Percentiles rank a stretch among this genome's conserved stretches.
These are phyloP conservation scores for Calosoma granatense DNA, from an alignment of 1,140 invertebrate species.

Conservation along the genomic window DNA sequence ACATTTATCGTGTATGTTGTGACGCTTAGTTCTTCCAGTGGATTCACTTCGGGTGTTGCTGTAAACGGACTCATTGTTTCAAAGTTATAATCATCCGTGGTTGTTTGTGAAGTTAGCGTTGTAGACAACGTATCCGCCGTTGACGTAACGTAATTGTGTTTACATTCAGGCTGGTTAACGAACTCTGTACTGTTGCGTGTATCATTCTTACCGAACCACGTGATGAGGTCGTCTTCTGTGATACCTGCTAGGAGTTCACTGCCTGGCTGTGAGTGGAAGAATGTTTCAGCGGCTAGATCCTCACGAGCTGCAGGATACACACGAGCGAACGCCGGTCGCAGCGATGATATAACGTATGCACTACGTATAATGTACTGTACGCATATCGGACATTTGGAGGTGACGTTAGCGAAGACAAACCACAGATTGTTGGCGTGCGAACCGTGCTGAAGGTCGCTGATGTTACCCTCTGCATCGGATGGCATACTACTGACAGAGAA, in stretches of 20 bases:
- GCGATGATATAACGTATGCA: slow-evolving; percentile 43
- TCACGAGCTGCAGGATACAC: slow-evolving; percentile 46
- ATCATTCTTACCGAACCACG: slow-evolving; percentile 49
- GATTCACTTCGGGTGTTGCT: slow-evolving; percentile 7
- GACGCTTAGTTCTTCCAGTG: slow-evolving; percentile 21
- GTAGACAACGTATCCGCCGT: slow-evolving; percentile 20
- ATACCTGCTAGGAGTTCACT: slow-evolving; percentile 45
- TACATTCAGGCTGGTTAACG: slow-evolving; percentile 11
- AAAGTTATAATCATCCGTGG: slow-evolving; percentile 13
- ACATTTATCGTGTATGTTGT: slow-evolving; percentile 26
- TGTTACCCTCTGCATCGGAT: slow-evolving; percentile 35
- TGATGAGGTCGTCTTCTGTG: slow-evolving; percentile 50
- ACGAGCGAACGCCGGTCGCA: slow-evolving; percentile 48
- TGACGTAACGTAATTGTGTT: slow-evolving; percentile 36
- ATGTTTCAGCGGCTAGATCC: slow-evolving; percentile 47
- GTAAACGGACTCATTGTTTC: neutral
- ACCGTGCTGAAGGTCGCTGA: slow-evolving; percentile 44
- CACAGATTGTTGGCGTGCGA: slow-evolving; percentile 46
- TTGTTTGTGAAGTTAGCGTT: slow-evolving; percentile 1
- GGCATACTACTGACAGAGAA: slow-evolving; percentile 33
- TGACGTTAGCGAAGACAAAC: slow-evolving; percentile 54
- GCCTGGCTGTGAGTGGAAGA: slow-evolving; percentile 46
- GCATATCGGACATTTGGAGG: slow-evolving; percentile 45
- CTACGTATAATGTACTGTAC: slow-evolving; percentile 45
- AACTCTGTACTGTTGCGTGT: slow-evolving; percentile 26